Evolutionary conservation across 2,113 vertebrate genomes (phyloP), one percentile per base, ranked within the genome.

Genomic region (Pelmatolapia mariae): DNA sequence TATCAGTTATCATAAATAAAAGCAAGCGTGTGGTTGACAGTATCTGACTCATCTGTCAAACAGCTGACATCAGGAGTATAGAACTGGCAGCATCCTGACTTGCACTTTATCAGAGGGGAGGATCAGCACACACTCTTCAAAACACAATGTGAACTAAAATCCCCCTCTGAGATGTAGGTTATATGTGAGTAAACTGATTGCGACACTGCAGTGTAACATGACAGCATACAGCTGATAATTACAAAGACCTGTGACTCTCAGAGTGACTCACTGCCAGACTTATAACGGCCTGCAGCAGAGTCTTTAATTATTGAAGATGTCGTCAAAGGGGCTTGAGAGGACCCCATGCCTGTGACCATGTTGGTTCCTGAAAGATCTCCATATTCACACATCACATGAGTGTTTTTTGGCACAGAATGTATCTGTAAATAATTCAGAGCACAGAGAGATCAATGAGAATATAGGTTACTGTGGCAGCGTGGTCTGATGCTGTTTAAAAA

Each of bases 161-260:
- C 8, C 19, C 0, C 4, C 22, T 36, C 0, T 36, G 12, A 59
- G 56, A 81, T 1, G 2, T 13, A 12, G 29, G 29, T 22, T 16
- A 66, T 22, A 52, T 24, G 19, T 52, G 53, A 18, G 59, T 26
- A 63, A 80, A 29, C 18, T 36, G 19, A 36, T 45, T 12, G 8
- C 24, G 24, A 18, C 19, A 1, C 78, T 15, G 29, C 13, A 33
- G 19, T 18, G 18, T 53, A 59, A 63, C 61, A 36, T 52, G 29
- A 24, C 56, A 29, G 13, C 43, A 29, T 7, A 61, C 57, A 9
- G 16, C 22, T 53, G 45, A 52, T 43, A 36, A 66, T 26, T 22
- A 52, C 61, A 53, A 40, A 40, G 47, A 53, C 61, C 61, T n/a
- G 47, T 53, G 61, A 71, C 10, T 83, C 81, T 68, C 81, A 38